Evolutionary conservation across 92 coral and sea anemone species (phyloP).

Genomic region (Paragorgia papillata): DNA sequence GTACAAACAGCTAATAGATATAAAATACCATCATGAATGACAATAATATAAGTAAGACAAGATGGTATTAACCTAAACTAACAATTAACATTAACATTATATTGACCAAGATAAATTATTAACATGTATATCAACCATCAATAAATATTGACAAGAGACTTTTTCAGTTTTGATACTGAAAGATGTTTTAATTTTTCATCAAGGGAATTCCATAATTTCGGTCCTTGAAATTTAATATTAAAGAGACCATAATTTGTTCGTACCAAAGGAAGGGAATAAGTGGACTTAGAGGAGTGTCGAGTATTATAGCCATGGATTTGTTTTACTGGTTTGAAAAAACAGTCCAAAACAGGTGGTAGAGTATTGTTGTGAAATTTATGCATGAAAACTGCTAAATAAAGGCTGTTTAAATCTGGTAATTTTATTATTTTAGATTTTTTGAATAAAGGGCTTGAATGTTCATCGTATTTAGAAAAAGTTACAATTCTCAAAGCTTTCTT

Average conservation of each 20-base stretch:
- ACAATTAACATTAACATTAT: too few relatives aligned
- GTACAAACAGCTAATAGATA: too few relatives aligned
- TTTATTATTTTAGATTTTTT: background rate
- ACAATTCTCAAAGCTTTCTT: conserved; percentile 1
- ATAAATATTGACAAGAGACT: too few relatives aligned
- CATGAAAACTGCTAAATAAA: background rate
- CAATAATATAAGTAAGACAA: too few relatives aligned
- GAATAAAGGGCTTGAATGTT: conserved; percentile 13
- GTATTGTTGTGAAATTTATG: background rate
- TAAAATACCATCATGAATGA: too few relatives aligned
- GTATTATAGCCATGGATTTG: conserved; percentile 8
- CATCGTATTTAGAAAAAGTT: background rate
- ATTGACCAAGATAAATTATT: too few relatives aligned
- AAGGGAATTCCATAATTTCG: background rate
- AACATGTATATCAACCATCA: too few relatives aligned
- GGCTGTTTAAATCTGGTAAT: conserved; percentile 9
- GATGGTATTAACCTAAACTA: too few relatives aligned
- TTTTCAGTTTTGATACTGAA: too few relatives aligned
- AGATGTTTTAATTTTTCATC: too few relatives aligned
- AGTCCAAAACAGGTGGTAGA: background rate
- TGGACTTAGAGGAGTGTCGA: background rate
- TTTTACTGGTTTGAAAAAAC: background rate
- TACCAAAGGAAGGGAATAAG: background rate
- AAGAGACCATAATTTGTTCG: background rate
- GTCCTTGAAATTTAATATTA: background rate